Conservation (phyloP, 2,888 invertebrate genomes). For the Leucophora obtusa region DNA sequence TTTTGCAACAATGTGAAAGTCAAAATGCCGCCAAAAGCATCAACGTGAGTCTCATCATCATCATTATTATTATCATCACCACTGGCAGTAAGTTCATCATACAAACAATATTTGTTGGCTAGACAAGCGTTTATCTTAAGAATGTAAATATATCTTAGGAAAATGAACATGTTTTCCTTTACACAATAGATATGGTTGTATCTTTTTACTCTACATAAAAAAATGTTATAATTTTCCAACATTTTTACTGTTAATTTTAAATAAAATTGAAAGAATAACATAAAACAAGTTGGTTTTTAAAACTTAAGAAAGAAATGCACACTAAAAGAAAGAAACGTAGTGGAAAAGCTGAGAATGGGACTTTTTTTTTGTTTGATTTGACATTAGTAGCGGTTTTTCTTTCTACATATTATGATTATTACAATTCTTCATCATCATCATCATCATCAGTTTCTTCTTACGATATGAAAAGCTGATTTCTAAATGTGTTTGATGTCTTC, state of each 20-base stretch:
- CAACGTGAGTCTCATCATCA: conserved; percentile 38
- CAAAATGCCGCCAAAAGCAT: conserved; percentile 8
- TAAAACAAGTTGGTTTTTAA: conserved; percentile 53
- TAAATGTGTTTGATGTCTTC: conserved; percentile 18
- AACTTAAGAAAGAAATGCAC: too few species aligned
- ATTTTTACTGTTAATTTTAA: conserved; percentile 61
- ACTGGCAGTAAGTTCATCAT: not conserved
- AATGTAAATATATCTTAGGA: conserved; percentile 54
- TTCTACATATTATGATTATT: conserved; percentile 40
- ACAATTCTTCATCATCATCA: conserved; percentile 30
- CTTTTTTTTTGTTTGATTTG: conserved; percentile 50
- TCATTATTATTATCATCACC: conserved; percentile 25
- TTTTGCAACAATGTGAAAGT: conserved; percentile 56
- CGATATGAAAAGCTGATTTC: conserved; percentile 3
- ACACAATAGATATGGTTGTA: conserved; percentile 40
- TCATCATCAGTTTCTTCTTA: not conserved
- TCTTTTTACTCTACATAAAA: conserved; percentile 29
- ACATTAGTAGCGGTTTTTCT: conserved; percentile 51
- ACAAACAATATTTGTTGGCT: conserved; percentile 28
- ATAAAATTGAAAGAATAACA: conserved; percentile 21
- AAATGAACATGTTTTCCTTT: conserved; percentile 51
- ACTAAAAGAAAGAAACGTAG: conserved; percentile 13
- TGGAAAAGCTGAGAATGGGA: conserved; percentile 6
- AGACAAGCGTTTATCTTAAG: conserved; percentile 55
- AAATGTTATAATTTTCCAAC: conserved; percentile 40